Base-by-base conservation (phyloP, 1,140 invertebrate genomes). In the Calephelis virginiensis region DNA sequence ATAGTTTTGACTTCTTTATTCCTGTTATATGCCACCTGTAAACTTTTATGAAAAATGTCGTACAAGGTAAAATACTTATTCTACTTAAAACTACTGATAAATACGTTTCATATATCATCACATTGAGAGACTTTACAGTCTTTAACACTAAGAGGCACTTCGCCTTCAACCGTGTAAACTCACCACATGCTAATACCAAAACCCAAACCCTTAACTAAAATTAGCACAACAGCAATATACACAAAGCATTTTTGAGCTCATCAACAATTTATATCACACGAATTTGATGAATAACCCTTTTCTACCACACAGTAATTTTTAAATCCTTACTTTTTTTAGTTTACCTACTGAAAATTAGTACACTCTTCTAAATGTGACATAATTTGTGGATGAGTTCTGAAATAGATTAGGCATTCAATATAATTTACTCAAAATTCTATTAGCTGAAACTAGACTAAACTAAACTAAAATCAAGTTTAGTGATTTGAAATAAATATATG, bases 111-210 rank as follows among this genome's bases (percentile, higher is more conserved):
- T 82, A 85, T 82, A 86, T 82, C 78, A 90, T 90, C 86, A 90
- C 86, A 90, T 88, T 85, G 74, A 81, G 71, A 82, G 79, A 81
- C 74, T 85, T 75, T 82, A 72, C 77, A 77, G 77, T 74, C 76
- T 77, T 87, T 83, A 82, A 12, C 72, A 71, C 79, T 84, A 85
- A 50, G 66, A 81, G 86, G 85, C 86, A 81, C 76, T 80, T 72
- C 61, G 67, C 77, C 77, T 17, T 17, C 73, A 68, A 45, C 40
- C 85, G 85, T 84, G 87, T 78, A 90, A 90, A 85, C 87, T 79
- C 87, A 90, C 87, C 87, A 90, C 85, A 90, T 90, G 87, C 85
- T 71, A 85, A 74, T 75, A 80, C 87, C 84, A 75, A 72, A 77
- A 87, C 85, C 85, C 73, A 80, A 80, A 75, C 81, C 53, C 64